phyloP scores from a whole-genome alignment of 2,113 vertebrate species.

The Saguinus imperator region DNA sequence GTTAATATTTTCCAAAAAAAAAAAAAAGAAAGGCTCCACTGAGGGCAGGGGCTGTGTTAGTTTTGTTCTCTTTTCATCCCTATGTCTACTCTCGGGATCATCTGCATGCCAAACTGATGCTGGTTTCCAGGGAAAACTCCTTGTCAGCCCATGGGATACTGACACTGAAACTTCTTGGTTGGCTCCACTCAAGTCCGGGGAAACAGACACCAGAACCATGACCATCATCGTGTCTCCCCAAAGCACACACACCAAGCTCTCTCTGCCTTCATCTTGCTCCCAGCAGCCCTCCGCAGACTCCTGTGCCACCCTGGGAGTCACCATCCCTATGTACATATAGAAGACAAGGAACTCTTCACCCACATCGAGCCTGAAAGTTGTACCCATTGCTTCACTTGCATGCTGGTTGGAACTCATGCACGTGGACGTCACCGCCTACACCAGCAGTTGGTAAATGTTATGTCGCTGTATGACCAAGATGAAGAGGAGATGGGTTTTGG shows the following conservation, averaged over 20 bases:
- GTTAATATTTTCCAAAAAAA: neutral
- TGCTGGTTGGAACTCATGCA: accelerated
- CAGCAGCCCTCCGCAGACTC: accelerated
- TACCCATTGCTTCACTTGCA: accelerated
- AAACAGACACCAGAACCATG: neutral
- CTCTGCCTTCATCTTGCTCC: accelerated
- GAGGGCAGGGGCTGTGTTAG: accelerated
- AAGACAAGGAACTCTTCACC: neutral
- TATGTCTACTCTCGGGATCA: neutral
- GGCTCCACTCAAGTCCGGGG: neutral
- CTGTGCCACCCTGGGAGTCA: too few relatives aligned
- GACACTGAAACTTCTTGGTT: accelerated
- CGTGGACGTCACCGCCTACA: too few relatives aligned
- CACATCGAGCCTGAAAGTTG: neutral
- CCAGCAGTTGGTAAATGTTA: neutral
- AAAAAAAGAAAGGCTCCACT: accelerated
- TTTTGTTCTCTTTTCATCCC: neutral
- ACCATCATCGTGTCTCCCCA: accelerated
- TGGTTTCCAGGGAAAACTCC: neutral
- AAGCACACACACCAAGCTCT: accelerated
- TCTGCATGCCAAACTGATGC: accelerated
- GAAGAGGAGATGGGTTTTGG: neutral
- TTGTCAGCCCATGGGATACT: accelerated
- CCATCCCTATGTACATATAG: accelerated
- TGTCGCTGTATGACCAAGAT: neutral